Percentiles rank a stretch among this genome's conserved stretches.
Conservation (phyloP, 2,113 vertebrate species). For the Sylvietta virens region DNA sequence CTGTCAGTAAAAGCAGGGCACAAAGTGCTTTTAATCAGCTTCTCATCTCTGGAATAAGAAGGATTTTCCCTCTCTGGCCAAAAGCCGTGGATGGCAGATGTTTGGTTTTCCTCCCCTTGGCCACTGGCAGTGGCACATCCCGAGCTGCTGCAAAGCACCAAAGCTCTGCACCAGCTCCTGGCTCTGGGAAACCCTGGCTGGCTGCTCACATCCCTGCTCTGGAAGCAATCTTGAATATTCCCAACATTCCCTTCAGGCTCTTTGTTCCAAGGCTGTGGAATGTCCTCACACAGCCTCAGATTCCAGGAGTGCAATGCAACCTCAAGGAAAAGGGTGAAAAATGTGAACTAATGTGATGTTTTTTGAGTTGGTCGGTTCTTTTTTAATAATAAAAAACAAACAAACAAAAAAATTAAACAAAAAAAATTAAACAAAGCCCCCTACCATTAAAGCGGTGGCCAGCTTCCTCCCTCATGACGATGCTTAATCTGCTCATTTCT, state of each 20-base stretch:
- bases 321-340: not conserved
- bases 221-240: not conserved
- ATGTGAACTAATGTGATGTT: not conserved
- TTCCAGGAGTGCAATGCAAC: not conserved
- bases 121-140: not conserved
- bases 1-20: not conserved
- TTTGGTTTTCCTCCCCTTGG: constrained; percentile 17
- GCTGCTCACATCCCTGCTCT: constrained; percentile 7
- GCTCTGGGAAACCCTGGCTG: constrained; percentile 5
- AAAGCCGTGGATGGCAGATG: constrained; percentile 21
- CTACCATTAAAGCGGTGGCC: not conserved
- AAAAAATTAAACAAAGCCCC: fast-evolving
- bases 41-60: not conserved
- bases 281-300: not conserved
- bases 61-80: not conserved
- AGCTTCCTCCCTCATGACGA: not conserved
- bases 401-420: not conserved
- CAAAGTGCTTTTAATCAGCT: not conserved
- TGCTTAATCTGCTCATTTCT: not conserved
- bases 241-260: not conserved
- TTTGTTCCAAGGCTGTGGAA: not conserved
- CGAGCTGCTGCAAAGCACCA: not conserved
- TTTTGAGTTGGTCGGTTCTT: not conserved
- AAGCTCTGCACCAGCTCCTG: not conserved
- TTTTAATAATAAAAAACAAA: not conserved